Evolutionary conservation across 2,113 vertebrate species (phyloP).

Genomic region (Microcebus murinus): DNA sequence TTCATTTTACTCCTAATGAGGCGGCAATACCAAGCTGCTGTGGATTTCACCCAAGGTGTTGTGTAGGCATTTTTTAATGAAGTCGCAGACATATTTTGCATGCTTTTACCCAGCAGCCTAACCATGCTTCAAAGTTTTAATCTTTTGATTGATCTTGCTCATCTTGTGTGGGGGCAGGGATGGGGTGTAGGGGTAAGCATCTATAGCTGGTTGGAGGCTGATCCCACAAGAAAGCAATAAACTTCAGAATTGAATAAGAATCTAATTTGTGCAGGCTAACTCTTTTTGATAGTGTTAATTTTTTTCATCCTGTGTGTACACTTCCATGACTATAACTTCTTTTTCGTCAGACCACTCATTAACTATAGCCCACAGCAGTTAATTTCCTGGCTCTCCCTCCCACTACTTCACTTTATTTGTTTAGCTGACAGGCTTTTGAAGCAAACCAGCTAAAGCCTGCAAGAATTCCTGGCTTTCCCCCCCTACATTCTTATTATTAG

Average conservation of each 20-base stretch:
- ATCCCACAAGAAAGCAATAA: conserved; percentile 67
- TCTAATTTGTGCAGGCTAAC: conserved; percentile 45
- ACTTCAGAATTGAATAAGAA: conserved; percentile 66
- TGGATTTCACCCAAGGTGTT: conserved; percentile 65
- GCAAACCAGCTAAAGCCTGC: conserved; percentile 45
- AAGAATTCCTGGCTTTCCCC: conserved; percentile 60
- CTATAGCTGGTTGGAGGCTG: conserved; percentile 54
- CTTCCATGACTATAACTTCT: conserved; percentile 55
- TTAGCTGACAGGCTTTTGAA: conserved; percentile 78
- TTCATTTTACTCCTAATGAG: conserved; percentile 75
- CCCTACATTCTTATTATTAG: conserved; percentile 64
- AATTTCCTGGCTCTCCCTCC: conserved; percentile 72
- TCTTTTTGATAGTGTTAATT: conserved; percentile 70
- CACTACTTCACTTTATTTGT: conserved; percentile 70
- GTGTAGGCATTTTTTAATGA: conserved; percentile 74
- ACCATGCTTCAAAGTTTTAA: conserved; percentile 77
- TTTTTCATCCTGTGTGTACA: conserved; percentile 60
- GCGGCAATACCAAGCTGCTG: conserved; percentile 47
- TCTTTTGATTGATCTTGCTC: conserved; percentile 76
- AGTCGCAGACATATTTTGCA: conserved; percentile 73
- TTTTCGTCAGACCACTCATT: conserved; percentile 66
- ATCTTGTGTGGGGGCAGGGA: conserved; percentile 56
- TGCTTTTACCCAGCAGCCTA: conserved; percentile 72
- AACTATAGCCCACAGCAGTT: conserved; percentile 71
- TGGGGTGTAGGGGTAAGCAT: not conserved